Conservation (phyloP, 64 coral and sea anemone species). For the Montipora efflorescens region DNA sequence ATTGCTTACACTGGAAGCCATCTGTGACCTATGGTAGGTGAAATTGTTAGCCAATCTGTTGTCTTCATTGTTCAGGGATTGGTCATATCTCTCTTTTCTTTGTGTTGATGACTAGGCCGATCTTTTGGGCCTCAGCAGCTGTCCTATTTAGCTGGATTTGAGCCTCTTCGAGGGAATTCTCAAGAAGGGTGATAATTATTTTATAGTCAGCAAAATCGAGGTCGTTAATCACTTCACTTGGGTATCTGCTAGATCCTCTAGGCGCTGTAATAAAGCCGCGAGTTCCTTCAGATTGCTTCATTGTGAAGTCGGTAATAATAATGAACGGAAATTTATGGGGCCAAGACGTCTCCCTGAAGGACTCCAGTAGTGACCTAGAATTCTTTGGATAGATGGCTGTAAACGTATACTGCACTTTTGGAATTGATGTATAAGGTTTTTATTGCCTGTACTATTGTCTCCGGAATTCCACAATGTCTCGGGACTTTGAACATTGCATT, state of each 20-base stretch:
- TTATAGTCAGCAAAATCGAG: neutral
- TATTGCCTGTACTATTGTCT: neutral
- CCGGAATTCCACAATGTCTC: constrained; percentile 2
- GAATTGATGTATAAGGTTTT: neutral
- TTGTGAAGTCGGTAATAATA: neutral
- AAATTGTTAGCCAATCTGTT: neutral
- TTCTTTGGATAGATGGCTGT: neutral
- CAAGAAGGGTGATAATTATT: neutral
- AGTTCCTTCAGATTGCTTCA: neutral
- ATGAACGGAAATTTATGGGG: neutral
- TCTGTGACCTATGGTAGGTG: neutral
- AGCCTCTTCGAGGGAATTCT: neutral
- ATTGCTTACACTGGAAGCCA: neutral
- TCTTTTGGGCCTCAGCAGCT: neutral
- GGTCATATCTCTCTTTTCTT: neutral
- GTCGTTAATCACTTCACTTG: neutral
- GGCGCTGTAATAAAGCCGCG: neutral
- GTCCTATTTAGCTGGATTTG: neutral
- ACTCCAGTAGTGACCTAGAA: neutral
- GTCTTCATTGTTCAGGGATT: neutral
- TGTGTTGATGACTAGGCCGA: neutral
- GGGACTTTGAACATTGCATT: constrained; percentile 26
- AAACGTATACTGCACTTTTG: neutral
- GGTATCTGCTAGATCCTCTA: neutral
- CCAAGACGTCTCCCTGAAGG: neutral